Evolutionary conservation across 2,113 vertebrate genomes (phyloP).

Genomic region (Athene noctua): DNA sequence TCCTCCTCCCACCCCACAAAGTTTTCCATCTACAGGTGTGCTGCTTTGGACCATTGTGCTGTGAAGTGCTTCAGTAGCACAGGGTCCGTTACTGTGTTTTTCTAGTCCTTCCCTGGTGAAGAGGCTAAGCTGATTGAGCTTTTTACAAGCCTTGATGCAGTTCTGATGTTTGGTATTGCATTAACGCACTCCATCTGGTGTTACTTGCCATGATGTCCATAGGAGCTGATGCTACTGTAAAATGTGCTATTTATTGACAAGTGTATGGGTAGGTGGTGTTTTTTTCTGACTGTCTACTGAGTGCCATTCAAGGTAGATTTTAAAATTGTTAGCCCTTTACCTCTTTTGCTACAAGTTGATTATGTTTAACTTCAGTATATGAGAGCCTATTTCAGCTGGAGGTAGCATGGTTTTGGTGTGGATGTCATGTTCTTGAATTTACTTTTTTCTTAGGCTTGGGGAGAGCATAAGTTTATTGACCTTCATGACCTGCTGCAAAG

Average conservation of each 20-base stretch:
- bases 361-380: not conserved
- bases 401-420: not conserved
- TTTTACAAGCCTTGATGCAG: not conserved
- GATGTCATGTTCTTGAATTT: not conserved
- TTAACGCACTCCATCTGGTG: not conserved
- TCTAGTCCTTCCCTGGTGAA: not conserved
- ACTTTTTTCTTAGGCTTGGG: not conserved
- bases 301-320: not conserved
- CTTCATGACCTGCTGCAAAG: not conserved
- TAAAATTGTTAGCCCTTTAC: not conserved
- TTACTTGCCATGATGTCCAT: not conserved
- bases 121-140: not conserved
- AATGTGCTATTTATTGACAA: not conserved
- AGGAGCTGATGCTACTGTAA: not conserved
- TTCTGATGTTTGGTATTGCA: not conserved
- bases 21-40: not conserved
- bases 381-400: not conserved
- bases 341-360: not conserved
- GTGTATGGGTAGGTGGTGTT: not conserved
- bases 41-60: not conserved
- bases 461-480: not conserved
- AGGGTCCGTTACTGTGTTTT: not conserved
- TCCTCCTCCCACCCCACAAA: not conserved
- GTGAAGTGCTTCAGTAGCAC: not conserved
- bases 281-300: not conserved